A percentile compares a stretch with the other conserved stretches of the same genome.
These are phyloP conservation scores for Tachyglossus aculeatus DNA, from an alignment of 2,797 vertebrate species.

Conservation along the genomic window DNA sequence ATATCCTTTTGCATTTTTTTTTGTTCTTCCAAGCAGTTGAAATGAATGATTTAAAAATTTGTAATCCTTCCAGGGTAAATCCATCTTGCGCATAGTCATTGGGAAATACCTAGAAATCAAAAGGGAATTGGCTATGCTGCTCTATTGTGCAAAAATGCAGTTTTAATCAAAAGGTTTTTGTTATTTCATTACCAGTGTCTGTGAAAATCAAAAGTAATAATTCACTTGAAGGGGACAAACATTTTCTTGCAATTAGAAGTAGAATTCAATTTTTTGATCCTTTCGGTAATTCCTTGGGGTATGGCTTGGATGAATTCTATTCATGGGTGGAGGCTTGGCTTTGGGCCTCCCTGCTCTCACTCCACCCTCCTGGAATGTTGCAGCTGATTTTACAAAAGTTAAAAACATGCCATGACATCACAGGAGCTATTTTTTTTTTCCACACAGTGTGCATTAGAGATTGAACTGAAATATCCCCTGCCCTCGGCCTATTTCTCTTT, in stretches of 20 bases:
- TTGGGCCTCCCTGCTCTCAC: conserved; percentile 11
- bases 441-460: conserved; percentile 10
- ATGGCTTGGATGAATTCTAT: conserved; percentile 31
- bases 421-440: conserved; percentile 27
- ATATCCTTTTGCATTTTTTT: conserved; percentile 12
- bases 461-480: conserved; percentile 12
- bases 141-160: conserved; percentile 33
- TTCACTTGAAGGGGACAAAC: conserved; percentile 26
- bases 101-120: not conserved
- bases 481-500: conserved; percentile 9
- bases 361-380: conserved; percentile 52
- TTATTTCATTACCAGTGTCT: conserved; percentile 43
- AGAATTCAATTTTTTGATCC: conserved; percentile 14
- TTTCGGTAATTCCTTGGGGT: conserved; percentile 19
- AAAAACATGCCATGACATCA: conserved; percentile 43
- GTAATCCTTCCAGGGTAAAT: conserved; percentile 26
- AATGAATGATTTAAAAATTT: conserved; percentile 28
- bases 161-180: not conserved
- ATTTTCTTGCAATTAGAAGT: conserved; percentile 34
- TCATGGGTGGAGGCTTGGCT: conserved; percentile 6
- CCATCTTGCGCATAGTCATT: conserved; percentile 23
- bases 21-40: conserved; percentile 16
- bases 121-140: not conserved
- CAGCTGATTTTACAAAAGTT: conserved; percentile 35
- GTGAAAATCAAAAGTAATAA: conserved; percentile 61